Evolutionary conservation across 2,888 invertebrate genomes (phyloP), one percentile per base, ranked within the genome.

Genomic region (Nomada ruficornis): DNA sequence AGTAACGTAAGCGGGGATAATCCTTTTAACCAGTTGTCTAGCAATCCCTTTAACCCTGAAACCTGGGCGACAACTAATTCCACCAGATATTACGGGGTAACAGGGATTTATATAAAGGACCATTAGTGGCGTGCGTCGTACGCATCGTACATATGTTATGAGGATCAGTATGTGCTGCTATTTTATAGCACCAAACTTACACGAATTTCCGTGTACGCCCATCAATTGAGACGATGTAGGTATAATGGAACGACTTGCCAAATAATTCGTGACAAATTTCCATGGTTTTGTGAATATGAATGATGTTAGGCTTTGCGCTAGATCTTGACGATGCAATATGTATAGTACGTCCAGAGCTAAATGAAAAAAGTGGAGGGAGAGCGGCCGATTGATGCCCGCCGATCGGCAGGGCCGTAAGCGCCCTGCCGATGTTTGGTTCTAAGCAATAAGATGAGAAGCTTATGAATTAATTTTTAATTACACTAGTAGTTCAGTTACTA

Each of bases 1-100:
- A 86, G 89, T 86, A 90, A 89, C 90, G 88, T 92, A 91, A 92
- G 91, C 91, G 89, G 88, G 91, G 91, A 92, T 92, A 92, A 92
- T 92, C 92, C 92, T 89, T 92, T 92, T 91, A 92, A 92, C 92
- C 91, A 91, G 92, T 92, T 92, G 92, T 92, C 92, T 92, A 88
- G 91, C 90, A 91, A 91, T 91, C 92, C 92, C 92, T 92, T 91
- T 91, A 91, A 90, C 90, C 90, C 87, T 85, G 86, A 89, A 89
- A 90, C 89, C 89, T 81, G 83, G 90, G 91, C 87, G 92, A 92
- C 91, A 92, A 91, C 91, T 92, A 92, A 92, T 92, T 91, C 90
- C 86, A 74, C 86, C 85, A 90, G 91, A 91, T 92, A 92, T 91
- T 90, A 88, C 89, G 75, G 84, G 81, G 78, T 78, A 75, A 77